Evolutionary conservation across 2,797 vertebrate species (phyloP).

Genomic region (Semotilus atromaculatus): DNA sequence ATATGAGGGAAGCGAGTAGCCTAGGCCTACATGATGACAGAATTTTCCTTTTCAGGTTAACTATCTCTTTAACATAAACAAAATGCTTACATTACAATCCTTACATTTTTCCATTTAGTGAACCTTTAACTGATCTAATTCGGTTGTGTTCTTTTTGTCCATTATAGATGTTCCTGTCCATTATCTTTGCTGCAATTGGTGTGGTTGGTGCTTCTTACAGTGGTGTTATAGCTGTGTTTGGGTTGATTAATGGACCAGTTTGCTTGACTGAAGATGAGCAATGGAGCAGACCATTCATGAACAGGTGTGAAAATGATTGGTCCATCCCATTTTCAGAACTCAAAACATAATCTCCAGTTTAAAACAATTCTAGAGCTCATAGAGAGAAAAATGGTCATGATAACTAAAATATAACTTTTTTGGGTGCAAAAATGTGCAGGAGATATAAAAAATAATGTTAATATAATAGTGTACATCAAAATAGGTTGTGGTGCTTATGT

Average conservation of each 20-base stretch:
- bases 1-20: neutral
- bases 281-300: conserved; percentile 60
- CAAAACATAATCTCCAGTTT: neutral
- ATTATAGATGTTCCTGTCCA: conserved; percentile 81
- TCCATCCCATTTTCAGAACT: neutral
- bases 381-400: neutral
- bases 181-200: conserved; percentile 74
- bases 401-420: neutral
- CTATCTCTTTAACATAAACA: too few species aligned
- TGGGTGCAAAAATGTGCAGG: neutral
- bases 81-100: neutral
- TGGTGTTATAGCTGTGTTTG: conserved; percentile 63
- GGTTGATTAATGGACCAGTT: conserved; percentile 71
- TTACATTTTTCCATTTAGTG: neutral
- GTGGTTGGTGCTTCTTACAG: conserved; percentile 71
- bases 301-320: conserved; percentile 54
- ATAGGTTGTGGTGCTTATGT: neutral
- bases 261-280: conserved; percentile 41
- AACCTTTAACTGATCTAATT: neutral
- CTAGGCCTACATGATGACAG: neutral
- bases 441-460: neutral
- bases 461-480: neutral
- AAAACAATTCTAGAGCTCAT: neutral
- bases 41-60: neutral
- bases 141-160: neutral